Evolutionary conservation across 2,797 vertebrate species (phyloP), one percentile per base, ranked within the genome.

Genomic region (Caiman crocodilus): DNA sequence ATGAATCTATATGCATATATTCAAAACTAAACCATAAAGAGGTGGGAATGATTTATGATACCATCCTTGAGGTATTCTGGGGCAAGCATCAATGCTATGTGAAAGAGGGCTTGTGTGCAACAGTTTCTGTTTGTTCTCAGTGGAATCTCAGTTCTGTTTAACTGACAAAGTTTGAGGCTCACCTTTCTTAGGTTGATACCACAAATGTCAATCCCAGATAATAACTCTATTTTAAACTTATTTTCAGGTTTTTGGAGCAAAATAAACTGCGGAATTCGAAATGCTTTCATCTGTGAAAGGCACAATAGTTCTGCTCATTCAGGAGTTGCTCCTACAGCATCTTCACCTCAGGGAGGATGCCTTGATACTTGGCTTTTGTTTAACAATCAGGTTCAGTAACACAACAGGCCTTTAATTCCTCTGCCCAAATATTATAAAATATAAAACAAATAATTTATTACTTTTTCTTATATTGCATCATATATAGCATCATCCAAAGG

Each of bases 261-360:
- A 84, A 97, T 99, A 59, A 99, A 98, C 91, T 99, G 99, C 94
- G 99, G 98, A 18, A 18, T 97, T 21, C 96, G 97, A 79, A 97
- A 98, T 7, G 87, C 98, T 4, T 99, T 99, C 30, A 98, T 99
- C 84, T 99, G 99, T 95, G 98, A 99, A 97, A 98, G 98, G 92
- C 98, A 95, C 79, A 97, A 92, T n/a, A 92, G 57, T 76, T 98
- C 98, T 60, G 82, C 97, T 65, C 99, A 99, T 42, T 67, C 96
- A 74, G 99, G 98, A 4, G 84, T 92, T 71, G 92, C 92, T 64
- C 98, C 99, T 3, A 98, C 98, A 2, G 20, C 82, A 11, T 56
- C 93, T 20, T 26, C 90, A 0, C 83, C 92, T 50, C 94, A 92
- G 57, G 99, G 99, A 82, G 98, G 98, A 42, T 99, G 99, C 97